Evolutionary conservation across 2,113 vertebrate genomes (phyloP), one percentile per base, ranked within the genome.

Genomic region (Indicator indicator): DNA sequence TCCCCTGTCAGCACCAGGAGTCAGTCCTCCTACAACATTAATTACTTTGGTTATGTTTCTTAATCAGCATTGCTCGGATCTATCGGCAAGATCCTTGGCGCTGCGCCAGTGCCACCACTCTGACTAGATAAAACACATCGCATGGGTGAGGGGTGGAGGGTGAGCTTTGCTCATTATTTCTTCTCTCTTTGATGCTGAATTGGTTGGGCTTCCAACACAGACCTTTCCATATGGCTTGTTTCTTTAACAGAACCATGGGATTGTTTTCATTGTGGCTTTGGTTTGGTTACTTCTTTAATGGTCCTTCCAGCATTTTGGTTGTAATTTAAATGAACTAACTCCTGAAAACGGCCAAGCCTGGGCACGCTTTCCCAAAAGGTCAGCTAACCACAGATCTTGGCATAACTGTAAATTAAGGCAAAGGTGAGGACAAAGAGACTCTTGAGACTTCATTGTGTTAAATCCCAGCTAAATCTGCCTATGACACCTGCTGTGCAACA

Each of bases 11-110:
- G 32, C 72, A 75, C 80, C 52, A 33, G 89, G 88, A 81, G 69
- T 54, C 65, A 48, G 72, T 73, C 90, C 90, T 96, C 93, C 95
- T 91, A 52, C 88, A 20, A 60, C 94, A 85, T 96, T 94, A 97
- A 95, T 96, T 93, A 93, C 94, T 95, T 96, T 2, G 76, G 86
- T 88, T 82, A 40, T 42, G 26, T 86, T 96, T 95, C 97, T 95
- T 94, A 83, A 94, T 97, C 88, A 84, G 89, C 65, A 1, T 18
- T 1, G 32, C 94, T 82, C n/a, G 68, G 83, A 82, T 91, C 72
- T 77, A 79, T 84, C 19, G 15, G 68, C 23, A 74, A 69, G 84
- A 74, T 76, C 38, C 48, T 83, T 97, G 96, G 95, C 88, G 0
- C 59, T 4, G 4, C 0, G 83, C 96, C 96, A 93, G 90, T 70